Percentiles rank a stretch among this genome's conserved stretches.
phyloP scores from a whole-genome alignment of 2,888 invertebrate species.

The Ametastegia equiseti region DNA sequence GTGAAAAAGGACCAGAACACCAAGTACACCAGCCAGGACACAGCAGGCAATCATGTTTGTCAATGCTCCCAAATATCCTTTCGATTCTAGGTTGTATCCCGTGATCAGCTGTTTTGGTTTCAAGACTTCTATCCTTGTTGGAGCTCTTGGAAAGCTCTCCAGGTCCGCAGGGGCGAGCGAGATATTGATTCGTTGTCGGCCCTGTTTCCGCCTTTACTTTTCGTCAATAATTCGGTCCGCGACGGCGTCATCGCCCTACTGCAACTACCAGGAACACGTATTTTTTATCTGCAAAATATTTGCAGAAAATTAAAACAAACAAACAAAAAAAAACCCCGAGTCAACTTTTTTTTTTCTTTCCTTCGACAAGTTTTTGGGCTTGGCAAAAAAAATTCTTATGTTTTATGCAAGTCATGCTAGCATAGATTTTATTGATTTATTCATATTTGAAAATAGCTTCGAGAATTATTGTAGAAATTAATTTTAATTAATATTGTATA shows the following conservation, averaged over 20 bases:
- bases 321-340: too few species aligned
- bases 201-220: conserved; percentile 58
- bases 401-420: too few species aligned
- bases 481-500: too few species aligned
- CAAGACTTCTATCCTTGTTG: conserved; percentile 17
- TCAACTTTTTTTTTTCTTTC: not conserved
- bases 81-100: not conserved
- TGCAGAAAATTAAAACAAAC: not conserved
- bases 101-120: not conserved
- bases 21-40: conserved; percentile 72
- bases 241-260: conserved; percentile 53
- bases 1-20: conserved; percentile 79
- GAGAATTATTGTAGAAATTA: too few species aligned
- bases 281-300: conserved; percentile 13
- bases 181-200: conserved; percentile 63
- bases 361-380: too few species aligned
- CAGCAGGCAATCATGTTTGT: conserved; percentile 72
- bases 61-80: not conserved
- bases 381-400: too few species aligned
- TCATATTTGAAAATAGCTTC: too few species aligned
- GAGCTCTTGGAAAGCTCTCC: conserved; percentile 35
- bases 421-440: not conserved
- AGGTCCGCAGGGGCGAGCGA: conserved; percentile 45
- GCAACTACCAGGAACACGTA: conserved; percentile 4
- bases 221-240: conserved; percentile 58